Evolutionary conservation across 2,797 vertebrate species (phyloP), one percentile per base, ranked within the genome.

Genomic region (Periparus ater): DNA sequence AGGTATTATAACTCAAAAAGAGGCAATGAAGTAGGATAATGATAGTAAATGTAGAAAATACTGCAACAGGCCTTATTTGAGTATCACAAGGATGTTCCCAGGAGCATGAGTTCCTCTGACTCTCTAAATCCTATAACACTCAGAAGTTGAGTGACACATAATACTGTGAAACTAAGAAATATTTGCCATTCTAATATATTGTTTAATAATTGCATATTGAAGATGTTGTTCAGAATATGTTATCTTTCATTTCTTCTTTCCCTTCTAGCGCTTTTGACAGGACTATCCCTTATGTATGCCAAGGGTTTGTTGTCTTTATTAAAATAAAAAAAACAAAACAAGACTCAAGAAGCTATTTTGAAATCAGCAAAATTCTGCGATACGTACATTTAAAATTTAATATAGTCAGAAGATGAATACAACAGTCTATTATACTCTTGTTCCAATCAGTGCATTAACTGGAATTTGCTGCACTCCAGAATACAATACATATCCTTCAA

Each of bases 271-370:
- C 38, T 85, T 88, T 54, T 68, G 38, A 62, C 51, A 72, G 13
- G 7, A 42, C 12, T 14, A 3, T 40, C 16, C 29, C 50, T 27
- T 70, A 38, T 0, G 1, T 27, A 13, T 1, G 7, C 9, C 54
- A 70, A 92, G 11, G 1, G 3, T 61, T 86, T 85, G 13, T 26
- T 54, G 27, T 22, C 21, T 71, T 48, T 65, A 34, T 60, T 67
- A 63, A 80, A 83, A 75, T 57, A 32, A 20, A 4, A 4, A 68
- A 61, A 29, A 2, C 3, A 47, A 68, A 81, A 4, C 2, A 71
- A 58, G 78, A 21, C 4, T 63, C 36, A 84, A 42, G 20, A 87
- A 81, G 57, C 2, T 6, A 32, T 55, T 78, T 40, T 36, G 8
- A 88, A 84, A 78, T 45, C 15, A 75, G 11, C 4, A 72, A 77